These are phyloP conservation scores for Athene cunicularia DNA, from an alignment of 2,113 vertebrate species.

Conservation along the genomic window DNA sequence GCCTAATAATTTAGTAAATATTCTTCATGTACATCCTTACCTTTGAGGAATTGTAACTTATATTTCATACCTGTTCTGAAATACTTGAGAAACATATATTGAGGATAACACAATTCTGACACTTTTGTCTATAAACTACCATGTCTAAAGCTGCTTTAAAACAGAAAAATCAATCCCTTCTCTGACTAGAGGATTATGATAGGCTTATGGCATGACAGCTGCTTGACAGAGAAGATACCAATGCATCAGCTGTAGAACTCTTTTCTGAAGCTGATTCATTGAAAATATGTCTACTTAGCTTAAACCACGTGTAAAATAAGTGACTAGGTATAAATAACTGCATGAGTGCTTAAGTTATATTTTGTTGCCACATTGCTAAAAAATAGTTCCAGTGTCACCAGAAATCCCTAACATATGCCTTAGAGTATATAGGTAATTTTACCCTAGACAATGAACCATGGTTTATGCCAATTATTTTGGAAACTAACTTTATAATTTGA, in stretches of 20 bases:
- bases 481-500: neutral
- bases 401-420: neutral
- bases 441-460: neutral
- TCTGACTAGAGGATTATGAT: neutral
- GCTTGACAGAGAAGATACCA: neutral
- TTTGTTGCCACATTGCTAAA: neutral
- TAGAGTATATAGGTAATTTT: neutral
- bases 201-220: neutral
- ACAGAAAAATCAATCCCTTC: neutral
- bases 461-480: neutral
- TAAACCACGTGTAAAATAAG: neutral
- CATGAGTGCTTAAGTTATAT: neutral
- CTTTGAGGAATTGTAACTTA: neutral
- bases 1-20: neutral
- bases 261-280: neutral
- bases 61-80: neutral
- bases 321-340: neutral
- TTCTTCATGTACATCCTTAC: neutral
- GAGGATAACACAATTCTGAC: neutral
- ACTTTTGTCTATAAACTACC: neutral
- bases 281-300: neutral
- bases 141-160: neutral
- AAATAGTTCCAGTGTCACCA: neutral
- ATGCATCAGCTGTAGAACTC: neutral
- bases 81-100: neutral